Conservation (phyloP, 2,888 invertebrate species). For the Synergus umbraculus region DNA sequence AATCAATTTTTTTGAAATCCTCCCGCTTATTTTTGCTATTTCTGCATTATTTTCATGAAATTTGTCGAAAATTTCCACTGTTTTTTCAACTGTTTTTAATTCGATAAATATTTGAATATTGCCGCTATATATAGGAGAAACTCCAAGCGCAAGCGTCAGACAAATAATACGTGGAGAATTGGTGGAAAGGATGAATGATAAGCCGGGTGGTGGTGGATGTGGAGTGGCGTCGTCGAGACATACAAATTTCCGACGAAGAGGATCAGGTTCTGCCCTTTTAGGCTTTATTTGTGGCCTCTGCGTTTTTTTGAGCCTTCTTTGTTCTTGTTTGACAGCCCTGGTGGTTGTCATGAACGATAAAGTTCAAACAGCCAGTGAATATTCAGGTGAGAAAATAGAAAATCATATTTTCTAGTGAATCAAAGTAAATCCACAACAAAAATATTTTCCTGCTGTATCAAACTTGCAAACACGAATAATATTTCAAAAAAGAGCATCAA, state of each 20-base stretch:
- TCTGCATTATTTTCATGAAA: too few relatives aligned
- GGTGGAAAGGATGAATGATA: neutral
- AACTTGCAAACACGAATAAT: neutral
- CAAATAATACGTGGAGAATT: neutral
- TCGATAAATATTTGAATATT: constrained; percentile 1
- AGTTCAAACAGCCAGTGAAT: constrained; percentile 55
- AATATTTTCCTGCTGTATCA: too few relatives aligned
- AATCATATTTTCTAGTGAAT: neutral
- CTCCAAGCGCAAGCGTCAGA: neutral
- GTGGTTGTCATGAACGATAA: constrained; percentile 63
- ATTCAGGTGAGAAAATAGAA: constrained; percentile 45
- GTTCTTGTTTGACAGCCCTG: constrained; percentile 63
- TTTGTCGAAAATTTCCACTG: neutral
- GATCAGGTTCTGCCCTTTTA: constrained; percentile 47
- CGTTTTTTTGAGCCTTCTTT: constrained; percentile 65
- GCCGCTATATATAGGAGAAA: neutral
- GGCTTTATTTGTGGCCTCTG: constrained; percentile 66
- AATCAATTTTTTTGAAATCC: too few relatives aligned
- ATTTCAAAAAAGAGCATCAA: neutral
- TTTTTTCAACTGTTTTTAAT: neutral
- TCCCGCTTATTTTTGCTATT: too few relatives aligned
- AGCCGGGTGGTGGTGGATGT: neutral
- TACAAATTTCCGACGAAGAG: neutral
- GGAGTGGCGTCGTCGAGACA: neutral
- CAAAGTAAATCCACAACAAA: neutral